Conservation (phyloP, 2,888 invertebrate species). For the Ceramica pisi region DNA sequence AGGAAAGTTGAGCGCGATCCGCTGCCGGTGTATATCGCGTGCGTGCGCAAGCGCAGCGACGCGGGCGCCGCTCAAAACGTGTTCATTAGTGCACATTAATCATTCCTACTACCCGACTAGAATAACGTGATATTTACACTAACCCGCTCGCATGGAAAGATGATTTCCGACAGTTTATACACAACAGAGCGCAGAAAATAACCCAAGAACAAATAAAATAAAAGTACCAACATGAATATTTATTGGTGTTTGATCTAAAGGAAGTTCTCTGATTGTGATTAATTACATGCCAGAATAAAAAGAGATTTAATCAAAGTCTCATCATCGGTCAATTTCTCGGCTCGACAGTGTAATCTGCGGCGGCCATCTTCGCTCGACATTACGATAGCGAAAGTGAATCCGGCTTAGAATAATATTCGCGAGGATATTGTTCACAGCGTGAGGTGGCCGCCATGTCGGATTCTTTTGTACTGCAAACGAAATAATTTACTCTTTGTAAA, state of each 20-base stretch:
- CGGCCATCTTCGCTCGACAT: constrained; percentile 71
- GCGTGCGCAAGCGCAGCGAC: constrained; percentile 42
- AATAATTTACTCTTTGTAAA: constrained; percentile 49
- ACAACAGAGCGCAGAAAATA: constrained; percentile 27
- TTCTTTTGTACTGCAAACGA: constrained; percentile 54
- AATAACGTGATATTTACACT: constrained; percentile 63
- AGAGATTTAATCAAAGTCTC: constrained; percentile 58
- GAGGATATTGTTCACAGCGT: constrained; percentile 88
- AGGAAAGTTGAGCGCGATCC: constrained; percentile 56
- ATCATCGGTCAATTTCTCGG: constrained; percentile 65
- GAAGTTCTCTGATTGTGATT: constrained; percentile 39
- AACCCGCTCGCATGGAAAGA: constrained; percentile 55
- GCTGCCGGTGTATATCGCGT: constrained; percentile 35
- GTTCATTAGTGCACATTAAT: constrained; percentile 74
- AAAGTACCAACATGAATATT: constrained; percentile 10
- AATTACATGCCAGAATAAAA: constrained; percentile 40
- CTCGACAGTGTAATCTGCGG: constrained; percentile 71
- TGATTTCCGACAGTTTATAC: constrained; percentile 59
- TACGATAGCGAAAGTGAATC: constrained; percentile 85
- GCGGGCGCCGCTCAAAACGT: constrained; percentile 61
- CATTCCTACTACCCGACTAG: constrained; percentile 60
- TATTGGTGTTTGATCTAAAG: constrained; percentile 39
- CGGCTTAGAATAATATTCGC: constrained; percentile 86
- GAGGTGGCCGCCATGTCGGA: constrained; percentile 67
- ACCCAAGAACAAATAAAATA: constrained; percentile 21